Conservation (phyloP, 2,888 invertebrate genomes). For the Torymus auratus region DNA sequence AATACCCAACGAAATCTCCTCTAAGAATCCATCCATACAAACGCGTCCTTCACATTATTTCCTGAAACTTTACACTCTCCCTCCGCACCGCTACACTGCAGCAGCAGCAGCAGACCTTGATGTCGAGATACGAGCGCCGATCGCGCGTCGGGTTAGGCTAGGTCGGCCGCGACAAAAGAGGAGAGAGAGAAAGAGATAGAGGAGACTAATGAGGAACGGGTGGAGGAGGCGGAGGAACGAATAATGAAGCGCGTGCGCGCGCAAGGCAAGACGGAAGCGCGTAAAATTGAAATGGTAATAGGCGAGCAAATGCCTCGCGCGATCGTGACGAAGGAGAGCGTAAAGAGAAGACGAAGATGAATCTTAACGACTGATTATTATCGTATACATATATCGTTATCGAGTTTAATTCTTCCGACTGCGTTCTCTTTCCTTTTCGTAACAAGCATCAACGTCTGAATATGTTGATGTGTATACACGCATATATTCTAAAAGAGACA, state of each 20-base stretch:
- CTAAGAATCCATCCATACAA: background rate
- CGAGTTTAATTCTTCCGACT: constrained; percentile 9
- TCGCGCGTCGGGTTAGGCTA: background rate
- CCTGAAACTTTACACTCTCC: constrained; percentile 15
- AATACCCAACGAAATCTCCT: too few relatives aligned
- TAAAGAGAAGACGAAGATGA: constrained; percentile 12
- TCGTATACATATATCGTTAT: constrained; percentile 34
- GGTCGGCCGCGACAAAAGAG: background rate
- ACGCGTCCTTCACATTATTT: constrained; percentile 15
- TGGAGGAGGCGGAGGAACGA: background rate
- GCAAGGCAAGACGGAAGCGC: constrained; percentile 43
- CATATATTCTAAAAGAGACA: too few relatives aligned
- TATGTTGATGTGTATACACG: too few relatives aligned
- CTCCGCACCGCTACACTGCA: constrained; percentile 5
- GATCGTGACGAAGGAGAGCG: background rate
- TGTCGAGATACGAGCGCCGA: constrained; percentile 21
- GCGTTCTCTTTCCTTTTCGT: too few relatives aligned
- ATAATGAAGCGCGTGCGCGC: too few relatives aligned
- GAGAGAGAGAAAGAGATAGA: constrained; percentile 16
- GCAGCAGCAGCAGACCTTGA: constrained; percentile 32
- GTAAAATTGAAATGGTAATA: constrained; percentile 53
- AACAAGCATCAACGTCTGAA: too few relatives aligned
- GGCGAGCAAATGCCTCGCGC: constrained; percentile 5
- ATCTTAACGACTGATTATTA: constrained; percentile 40
- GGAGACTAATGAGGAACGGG: constrained; percentile 19